Percentiles rank a stretch among this genome's conserved stretches.
These are phyloP conservation scores for Palythoa caribaeorum DNA, from an alignment of 92 coral and sea anemone genomes.

Conservation along the genomic window DNA sequence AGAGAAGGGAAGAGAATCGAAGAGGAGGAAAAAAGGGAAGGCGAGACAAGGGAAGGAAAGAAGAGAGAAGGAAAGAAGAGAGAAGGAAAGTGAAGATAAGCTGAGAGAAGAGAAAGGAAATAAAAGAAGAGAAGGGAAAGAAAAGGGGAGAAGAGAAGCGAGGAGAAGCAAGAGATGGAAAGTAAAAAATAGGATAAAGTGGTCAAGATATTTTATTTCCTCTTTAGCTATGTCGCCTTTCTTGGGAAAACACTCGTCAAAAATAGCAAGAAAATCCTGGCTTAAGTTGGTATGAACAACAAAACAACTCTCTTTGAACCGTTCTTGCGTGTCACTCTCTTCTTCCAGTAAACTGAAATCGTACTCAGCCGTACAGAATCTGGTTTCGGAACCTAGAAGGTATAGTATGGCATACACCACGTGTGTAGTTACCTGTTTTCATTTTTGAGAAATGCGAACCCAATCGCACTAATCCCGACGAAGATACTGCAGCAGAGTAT, in stretches of 20 bases:
- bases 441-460: slow-evolving; percentile 48
- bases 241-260: too few species aligned
- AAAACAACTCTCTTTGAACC: not conserved
- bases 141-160: too few species aligned
- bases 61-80: not conserved
- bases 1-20: not conserved
- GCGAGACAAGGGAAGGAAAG: not conserved
- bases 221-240: too few species aligned
- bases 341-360: not conserved
- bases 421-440: slow-evolving; percentile 39
- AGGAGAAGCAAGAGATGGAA: too few species aligned
- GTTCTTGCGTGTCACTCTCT: not conserved
- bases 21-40: not conserved
- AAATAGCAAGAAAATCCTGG: too few species aligned
- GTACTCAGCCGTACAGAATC: not conserved
- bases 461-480: slow-evolving; percentile 42
- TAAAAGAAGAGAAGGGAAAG: not conserved
- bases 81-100: not conserved
- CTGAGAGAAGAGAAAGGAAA: too few species aligned
- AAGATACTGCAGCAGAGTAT: slow-evolving; percentile 48
- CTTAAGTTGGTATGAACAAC: too few species aligned
- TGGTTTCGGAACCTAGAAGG: not conserved
- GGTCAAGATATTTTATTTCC: too few species aligned
- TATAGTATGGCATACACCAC: not conserved
- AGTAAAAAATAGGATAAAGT: too few species aligned